Base-by-base conservation (phyloP, 2,113 vertebrate species). In the Taxidea taxus region DNA sequence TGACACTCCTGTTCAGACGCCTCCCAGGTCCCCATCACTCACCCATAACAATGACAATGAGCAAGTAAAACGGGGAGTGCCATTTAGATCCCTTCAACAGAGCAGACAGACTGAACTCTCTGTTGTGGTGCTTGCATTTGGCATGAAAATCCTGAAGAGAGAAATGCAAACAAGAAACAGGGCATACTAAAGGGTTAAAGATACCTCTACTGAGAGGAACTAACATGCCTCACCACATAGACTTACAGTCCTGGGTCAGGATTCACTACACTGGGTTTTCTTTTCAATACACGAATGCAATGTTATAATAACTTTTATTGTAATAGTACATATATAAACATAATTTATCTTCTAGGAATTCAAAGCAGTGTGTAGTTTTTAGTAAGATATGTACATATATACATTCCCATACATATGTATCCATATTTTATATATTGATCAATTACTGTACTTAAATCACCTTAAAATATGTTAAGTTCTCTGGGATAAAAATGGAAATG, bases 361-460 rank as follows among this genome's bases (percentile, higher is more conserved):
- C 66, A 89, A 83, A 95, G 82, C 10, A 70, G 42, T 96, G 72
- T 93, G 56, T 75, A 51, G n/a, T 15, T 95, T 91, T 62, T 21
- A 25, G 42, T 49, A 88, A 62, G 37, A 56, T 25, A 44, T 6
- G 31, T 54, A 58, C 9, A 56, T 60, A 20, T 31, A 49, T 64
- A 44, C 15, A 7, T 56, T 18, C 18, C 29, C 6, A 68, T 39
- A 78, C n/a, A 66, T 18, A 39, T 47, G 39, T 39, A 29, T 66
- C 78, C 64, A 58, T 60, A 78, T 72, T 39, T 27, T 66, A 78
- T 44, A 20, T 72, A 44, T 39, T 91, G 82, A 82, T 88, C 47
- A 96, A 29, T 77, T 60, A 81, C 51, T 88, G 1, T 8, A 75
- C 34, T 72, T 56, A 85, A 95, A 86, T 91, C 82, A 74, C 37